Evolutionary conservation across 53 echinoderm and acorn worm genomes (phyloP).

Genomic region (Echinometra lucunter): DNA sequence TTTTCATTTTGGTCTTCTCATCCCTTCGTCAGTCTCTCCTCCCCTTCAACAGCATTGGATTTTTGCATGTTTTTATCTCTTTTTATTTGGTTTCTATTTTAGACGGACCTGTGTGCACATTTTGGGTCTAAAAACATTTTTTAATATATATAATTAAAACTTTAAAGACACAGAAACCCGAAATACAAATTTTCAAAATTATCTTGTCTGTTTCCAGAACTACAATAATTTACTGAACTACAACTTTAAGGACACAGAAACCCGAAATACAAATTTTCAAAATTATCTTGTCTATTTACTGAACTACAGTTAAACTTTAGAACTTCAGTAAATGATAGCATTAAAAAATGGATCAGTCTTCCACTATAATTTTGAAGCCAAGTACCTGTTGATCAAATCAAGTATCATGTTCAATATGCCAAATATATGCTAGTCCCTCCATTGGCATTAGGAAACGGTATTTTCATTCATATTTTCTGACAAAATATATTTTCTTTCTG

Average conservation of each 20-base stretch:
- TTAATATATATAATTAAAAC: too few relatives aligned
- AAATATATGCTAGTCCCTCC: background rate
- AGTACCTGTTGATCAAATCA: background rate
- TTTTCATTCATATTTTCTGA: background rate
- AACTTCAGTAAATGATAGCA: background rate
- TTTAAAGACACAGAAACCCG: too few relatives aligned
- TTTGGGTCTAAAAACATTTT: too few relatives aligned
- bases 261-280: too few relatives aligned
- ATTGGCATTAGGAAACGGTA: background rate
- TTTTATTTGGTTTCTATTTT: background rate
- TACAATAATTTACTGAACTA: too few relatives aligned
- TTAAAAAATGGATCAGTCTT: background rate
- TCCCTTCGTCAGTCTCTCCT: background rate
- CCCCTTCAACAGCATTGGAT: background rate
- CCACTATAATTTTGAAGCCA: background rate
- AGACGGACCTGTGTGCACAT: too few relatives aligned
- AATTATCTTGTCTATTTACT: too few relatives aligned
- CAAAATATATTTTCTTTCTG: background rate
- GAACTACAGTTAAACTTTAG: too few relatives aligned
- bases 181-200: too few relatives aligned
- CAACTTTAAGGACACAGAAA: too few relatives aligned
- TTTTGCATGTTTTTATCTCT: background rate
- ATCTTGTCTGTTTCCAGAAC: too few relatives aligned
- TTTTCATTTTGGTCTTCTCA: slow-evolving; percentile 23
- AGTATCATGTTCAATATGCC: background rate